These are phyloP conservation scores for Amphibalanus amphitrite DNA, from an alignment of 1,140 invertebrate species.

Conservation along the genomic window DNA sequence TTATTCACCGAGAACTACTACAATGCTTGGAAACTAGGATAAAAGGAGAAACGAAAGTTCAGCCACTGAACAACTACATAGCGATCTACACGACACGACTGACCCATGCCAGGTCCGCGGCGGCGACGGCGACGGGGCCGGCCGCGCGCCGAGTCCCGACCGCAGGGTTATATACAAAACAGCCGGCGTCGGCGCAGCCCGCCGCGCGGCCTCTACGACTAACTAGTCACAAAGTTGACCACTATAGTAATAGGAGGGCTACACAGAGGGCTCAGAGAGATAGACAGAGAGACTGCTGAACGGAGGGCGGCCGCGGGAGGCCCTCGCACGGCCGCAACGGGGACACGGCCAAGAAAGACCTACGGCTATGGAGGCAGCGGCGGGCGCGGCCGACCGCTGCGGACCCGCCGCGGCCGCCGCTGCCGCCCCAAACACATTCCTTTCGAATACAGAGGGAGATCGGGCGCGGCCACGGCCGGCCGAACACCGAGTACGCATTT, in stretches of 20 bases:
- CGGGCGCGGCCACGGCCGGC: no score
- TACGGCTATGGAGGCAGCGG: background rate
- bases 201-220: background rate
- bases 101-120: background rate
- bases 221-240: background rate
- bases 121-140: background rate
- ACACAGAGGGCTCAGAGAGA: background rate
- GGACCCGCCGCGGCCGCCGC: background rate
- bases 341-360: background rate
- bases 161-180: slow-evolving; percentile 1
- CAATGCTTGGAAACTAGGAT: background rate
- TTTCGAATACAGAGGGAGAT: background rate
- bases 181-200: no score
- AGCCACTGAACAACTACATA: slow-evolving; percentile 1
- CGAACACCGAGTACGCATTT: background rate
- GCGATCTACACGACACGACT: background rate
- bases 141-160: no score
- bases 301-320: background rate
- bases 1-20: background rate
- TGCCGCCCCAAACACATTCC: background rate
- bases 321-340: background rate
- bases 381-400: no score
- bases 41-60: background rate
- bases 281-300: background rate
- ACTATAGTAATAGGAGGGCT: background rate